These are phyloP conservation scores for Tokudaia tokunoshimensis DNA, from an alignment of 2,797 vertebrate genomes.

Conservation along the genomic window DNA sequence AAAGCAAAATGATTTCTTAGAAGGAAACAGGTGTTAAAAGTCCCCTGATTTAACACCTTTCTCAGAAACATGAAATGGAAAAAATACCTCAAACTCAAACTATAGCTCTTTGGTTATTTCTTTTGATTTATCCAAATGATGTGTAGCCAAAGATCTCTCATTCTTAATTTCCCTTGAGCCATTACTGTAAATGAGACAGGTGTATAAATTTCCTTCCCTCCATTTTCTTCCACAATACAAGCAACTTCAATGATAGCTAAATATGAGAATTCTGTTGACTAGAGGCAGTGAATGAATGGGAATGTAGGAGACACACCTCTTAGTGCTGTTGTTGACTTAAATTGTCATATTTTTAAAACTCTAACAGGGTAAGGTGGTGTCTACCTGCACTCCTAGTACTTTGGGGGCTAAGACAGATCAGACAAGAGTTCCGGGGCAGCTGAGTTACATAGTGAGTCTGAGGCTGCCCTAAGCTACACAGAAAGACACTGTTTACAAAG, in stretches of 20 bases:
- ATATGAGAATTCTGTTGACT: constrained; percentile 52
- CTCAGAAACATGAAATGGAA: constrained; percentile 74
- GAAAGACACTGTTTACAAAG: background rate
- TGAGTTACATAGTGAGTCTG: background rate
- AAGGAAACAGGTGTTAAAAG: constrained; percentile 64
- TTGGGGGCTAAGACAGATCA: background rate
- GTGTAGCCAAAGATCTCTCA: constrained; percentile 50
- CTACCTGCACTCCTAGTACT: background rate
- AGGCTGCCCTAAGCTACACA: background rate
- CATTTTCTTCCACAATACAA: background rate
- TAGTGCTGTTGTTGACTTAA: background rate
- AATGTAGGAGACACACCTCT: background rate
- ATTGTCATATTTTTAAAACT: background rate
- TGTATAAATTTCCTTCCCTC: constrained; percentile 48
- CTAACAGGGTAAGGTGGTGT: no score
- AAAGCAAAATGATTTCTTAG: constrained; percentile 63
- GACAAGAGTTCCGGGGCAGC: background rate
- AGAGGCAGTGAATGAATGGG: constrained; percentile 34
- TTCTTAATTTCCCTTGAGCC: constrained; percentile 54
- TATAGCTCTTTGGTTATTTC: constrained; percentile 32
- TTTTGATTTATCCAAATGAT: constrained; percentile 61
- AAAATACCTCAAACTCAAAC: background rate
- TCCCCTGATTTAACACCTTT: constrained; percentile 67
- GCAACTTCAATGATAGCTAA: background rate
- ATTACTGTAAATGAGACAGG: constrained; percentile 56